phyloP scores from a whole-genome alignment of 2,113 vertebrate species.

The Entomyzon cyanotis region DNA sequence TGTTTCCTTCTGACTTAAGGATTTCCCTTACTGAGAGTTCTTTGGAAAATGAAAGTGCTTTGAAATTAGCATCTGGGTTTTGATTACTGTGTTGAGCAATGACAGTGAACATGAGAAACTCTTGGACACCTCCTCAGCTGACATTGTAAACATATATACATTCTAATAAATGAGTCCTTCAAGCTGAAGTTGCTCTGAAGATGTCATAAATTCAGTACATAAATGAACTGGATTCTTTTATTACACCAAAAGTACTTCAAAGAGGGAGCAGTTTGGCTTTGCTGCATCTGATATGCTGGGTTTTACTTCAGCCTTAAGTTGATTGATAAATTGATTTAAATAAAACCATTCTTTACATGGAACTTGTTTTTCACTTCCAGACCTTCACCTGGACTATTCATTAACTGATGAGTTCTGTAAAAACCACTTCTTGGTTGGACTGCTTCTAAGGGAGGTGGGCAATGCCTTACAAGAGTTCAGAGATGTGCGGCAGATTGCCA shows the following conservation, averaged over 20 bases:
- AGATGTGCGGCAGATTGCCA: constrained; percentile 89
- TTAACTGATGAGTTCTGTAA: constrained; percentile 96
- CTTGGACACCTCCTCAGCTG: not conserved
- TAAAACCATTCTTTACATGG: not conserved
- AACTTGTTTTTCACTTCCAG: constrained; percentile 71
- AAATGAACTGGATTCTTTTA: not conserved
- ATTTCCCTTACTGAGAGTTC: not conserved
- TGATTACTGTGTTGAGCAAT: not conserved
- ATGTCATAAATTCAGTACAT: not conserved
- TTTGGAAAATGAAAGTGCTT: not conserved
- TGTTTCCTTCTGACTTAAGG: not conserved
- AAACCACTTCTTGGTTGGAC: constrained; percentile 95
- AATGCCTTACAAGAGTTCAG: constrained; percentile 91
- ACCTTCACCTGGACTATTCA: constrained; percentile 94
- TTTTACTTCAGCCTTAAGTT: not conserved
- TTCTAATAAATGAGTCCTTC: not conserved
- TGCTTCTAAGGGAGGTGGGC: constrained; percentile 91
- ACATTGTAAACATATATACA: not conserved
- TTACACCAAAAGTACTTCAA: not conserved
- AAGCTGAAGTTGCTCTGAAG: not conserved
- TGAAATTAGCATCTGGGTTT: not conserved
- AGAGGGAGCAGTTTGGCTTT: not conserved
- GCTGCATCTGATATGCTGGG: not conserved
- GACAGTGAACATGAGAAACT: not conserved
- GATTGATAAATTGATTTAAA: not conserved